phyloP scores from a whole-genome alignment of 1,140 invertebrate species.

The Trichonephila clavata region DNA sequence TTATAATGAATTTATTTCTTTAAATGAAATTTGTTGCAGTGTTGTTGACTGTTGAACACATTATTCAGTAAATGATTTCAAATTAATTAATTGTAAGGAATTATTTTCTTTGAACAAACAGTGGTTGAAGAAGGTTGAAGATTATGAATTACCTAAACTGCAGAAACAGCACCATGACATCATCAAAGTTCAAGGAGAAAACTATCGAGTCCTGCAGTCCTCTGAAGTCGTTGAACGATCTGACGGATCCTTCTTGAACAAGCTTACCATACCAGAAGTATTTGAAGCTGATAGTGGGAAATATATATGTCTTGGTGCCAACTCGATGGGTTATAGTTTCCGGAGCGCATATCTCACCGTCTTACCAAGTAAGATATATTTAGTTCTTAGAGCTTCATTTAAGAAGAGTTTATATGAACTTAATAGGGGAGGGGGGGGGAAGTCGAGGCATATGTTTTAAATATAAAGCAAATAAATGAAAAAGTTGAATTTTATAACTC shows the following conservation, averaged over 20 bases:
- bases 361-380: constrained; percentile 76
- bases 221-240: constrained; percentile 71
- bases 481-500: too few species aligned
- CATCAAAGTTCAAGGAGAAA: constrained; percentile 71
- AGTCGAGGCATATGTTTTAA: not conserved
- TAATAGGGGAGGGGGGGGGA: not conserved
- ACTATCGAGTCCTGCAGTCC: constrained; percentile 74
- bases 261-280: constrained; percentile 78
- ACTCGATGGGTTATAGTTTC: constrained; percentile 79
- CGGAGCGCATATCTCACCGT: constrained; percentile 79
- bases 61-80: too few species aligned
- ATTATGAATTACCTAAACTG: constrained; percentile 1
- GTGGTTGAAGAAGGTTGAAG: constrained; percentile 77
- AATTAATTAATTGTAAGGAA: not conserved
- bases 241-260: constrained; percentile 79
- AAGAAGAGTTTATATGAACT: not conserved
- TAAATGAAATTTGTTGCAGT: too few species aligned
- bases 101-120: constrained; percentile 45
- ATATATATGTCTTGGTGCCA: constrained; percentile 79
- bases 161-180: constrained; percentile 65
- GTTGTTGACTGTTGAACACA: too few species aligned
- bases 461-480: not conserved
- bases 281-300: constrained; percentile 78
- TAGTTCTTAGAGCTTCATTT: not conserved
- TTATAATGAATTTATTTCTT: too few species aligned